Evolutionary conservation across 2,888 invertebrate genomes (phyloP), one percentile per base, ranked within the genome.

Genomic region (Apeira syringaria): DNA sequence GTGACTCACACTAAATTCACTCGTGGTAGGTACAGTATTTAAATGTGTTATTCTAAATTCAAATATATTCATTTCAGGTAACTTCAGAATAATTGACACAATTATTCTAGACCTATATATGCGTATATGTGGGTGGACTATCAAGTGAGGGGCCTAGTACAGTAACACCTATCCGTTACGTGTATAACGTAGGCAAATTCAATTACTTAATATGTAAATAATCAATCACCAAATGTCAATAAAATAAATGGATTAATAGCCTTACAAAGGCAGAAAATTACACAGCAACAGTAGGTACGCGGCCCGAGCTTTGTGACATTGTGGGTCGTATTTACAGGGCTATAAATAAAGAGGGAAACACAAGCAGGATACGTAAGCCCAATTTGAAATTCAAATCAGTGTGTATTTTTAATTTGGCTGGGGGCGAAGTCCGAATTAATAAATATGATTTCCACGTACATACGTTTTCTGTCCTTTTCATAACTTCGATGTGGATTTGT

Each of bases 381-480:
- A 11, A 41, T 47, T 47, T 47, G 41, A 41, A 47, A 26, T 41
- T 37, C 30, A 47, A 41, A 47, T 47, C 37, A 7, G 33, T 47
- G 36, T 33, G 41, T 41, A 41, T 41, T 37, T 41, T 41, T 41
- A 37, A 47, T 41, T 41, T 33, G 20, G 15, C 8, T n/a, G 29
- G 10, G 22, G 35, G 37, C 17, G 10, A 18, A 18, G 10, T 9
- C 28, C 8, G 15, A 24, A 11, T 25, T 4, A 22, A n/a, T 29
- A 17, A 29, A 32, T 15, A 15, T 15, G 15, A 20, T 20, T 20
- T 28, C 29, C 18, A 26, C n/a, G n/a, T n/a, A n/a, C n/a, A n/a
- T n/a, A n/a, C n/a, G n/a, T n/a, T n/a, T n/a, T n/a, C n/a, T n/a
- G n/a, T n/a, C n/a, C n/a, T n/a, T n/a, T n/a, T n/a, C n/a, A n/a